Evolutionary conservation across 2,888 invertebrate genomes (phyloP).

Genomic region (Melipona beecheii): DNA sequence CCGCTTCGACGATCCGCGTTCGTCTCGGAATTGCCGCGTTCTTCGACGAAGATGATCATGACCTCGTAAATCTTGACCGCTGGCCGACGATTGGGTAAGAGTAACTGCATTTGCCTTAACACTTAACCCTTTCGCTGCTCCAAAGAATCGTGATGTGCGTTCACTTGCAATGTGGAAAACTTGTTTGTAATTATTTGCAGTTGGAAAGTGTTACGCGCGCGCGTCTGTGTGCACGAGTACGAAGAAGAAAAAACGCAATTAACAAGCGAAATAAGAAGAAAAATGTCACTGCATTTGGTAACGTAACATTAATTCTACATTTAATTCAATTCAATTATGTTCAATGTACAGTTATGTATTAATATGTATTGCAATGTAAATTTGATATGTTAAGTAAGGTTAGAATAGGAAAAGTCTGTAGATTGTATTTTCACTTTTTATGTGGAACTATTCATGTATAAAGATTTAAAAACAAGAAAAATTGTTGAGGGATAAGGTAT

Average conservation of each 20-base stretch:
- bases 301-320: background rate
- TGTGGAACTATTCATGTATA: background rate
- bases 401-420: background rate
- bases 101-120: constrained; percentile 6
- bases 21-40: constrained; percentile 23
- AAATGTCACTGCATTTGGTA: background rate
- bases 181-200: background rate
- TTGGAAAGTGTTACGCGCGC: background rate
- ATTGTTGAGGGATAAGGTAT: no score
- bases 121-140: constrained; percentile 10
- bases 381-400: background rate
- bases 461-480: background rate
- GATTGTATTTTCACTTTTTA: background rate
- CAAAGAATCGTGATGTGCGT: background rate
- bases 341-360: background rate
- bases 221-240: no score
- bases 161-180: background rate
- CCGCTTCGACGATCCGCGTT: constrained; percentile 6
- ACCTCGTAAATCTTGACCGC: constrained; percentile 51
- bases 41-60: constrained; percentile 45
- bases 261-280: background rate
- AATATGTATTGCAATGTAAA: background rate
- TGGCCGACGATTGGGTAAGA: constrained; percentile 2
- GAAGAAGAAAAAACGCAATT: background rate
- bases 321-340: background rate